A percentile compares a stretch with the other conserved stretches of the same genome.
phyloP scores from a whole-genome alignment of 2,888 invertebrate species.

The Scaptodrosophila latifasciaeformis region DNA sequence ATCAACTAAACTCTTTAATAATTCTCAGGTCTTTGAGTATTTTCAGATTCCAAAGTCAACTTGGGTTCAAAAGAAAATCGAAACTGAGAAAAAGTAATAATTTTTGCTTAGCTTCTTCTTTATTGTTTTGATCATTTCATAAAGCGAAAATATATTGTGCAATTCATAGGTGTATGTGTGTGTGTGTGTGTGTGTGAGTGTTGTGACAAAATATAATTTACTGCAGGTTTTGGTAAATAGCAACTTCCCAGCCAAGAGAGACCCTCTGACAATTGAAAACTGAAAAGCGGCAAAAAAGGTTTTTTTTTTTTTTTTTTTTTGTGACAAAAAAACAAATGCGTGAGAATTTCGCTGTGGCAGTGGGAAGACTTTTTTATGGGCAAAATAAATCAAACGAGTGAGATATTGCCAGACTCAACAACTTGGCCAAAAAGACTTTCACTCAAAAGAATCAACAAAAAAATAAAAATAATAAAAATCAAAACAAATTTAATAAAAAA shows the following conservation, averaged over 20 bases:
- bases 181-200: slow-evolving; percentile 2
- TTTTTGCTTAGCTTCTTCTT: too few relatives aligned
- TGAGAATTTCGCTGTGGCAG: slow-evolving; percentile 31
- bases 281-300: slow-evolving; percentile 14
- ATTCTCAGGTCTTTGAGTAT: too few relatives aligned
- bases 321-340: slow-evolving; percentile 54
- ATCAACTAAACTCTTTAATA: too few relatives aligned
- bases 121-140: too few relatives aligned
- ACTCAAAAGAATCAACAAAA: slow-evolving; percentile 35
- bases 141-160: slow-evolving; percentile 43
- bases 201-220: too few relatives aligned
- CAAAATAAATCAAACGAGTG: neutral
- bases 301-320: too few relatives aligned
- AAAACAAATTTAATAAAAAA: too few relatives aligned
- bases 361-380: slow-evolving; percentile 27
- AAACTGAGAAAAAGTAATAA: too few relatives aligned
- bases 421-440: slow-evolving; percentile 29
- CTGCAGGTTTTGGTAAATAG: slow-evolving; percentile 37
- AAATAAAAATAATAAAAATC: too few relatives aligned
- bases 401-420: neutral
- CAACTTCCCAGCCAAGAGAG: neutral
- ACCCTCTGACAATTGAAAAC: slow-evolving; percentile 6
- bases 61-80: too few relatives aligned
- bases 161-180: slow-evolving; percentile 26
- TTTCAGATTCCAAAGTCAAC: too few relatives aligned